A percentile compares a stretch with the other conserved stretches of the same genome.
Evolutionary conservation across 2,797 vertebrate genomes (phyloP).

Genomic region (Naso thynnoides): DNA sequence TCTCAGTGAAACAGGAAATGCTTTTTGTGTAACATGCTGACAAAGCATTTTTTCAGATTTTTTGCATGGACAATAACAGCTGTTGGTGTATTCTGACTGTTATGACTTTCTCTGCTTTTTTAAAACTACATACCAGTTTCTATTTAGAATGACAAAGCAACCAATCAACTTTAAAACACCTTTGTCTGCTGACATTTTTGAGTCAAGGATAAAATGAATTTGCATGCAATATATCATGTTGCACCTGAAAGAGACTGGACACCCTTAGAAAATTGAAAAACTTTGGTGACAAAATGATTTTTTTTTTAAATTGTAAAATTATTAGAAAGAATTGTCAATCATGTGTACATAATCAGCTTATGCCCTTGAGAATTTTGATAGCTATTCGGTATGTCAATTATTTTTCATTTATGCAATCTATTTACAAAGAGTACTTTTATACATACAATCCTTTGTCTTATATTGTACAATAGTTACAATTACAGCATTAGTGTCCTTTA

Average conservation of each 20-base stretch:
- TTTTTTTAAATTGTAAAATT: background rate
- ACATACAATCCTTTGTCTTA: slow-evolving; percentile 56
- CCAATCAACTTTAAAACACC: background rate
- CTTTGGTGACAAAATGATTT: background rate
- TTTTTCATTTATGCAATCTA: slow-evolving; percentile 50
- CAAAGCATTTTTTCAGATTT: slow-evolving; percentile 6
- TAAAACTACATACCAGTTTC: background rate
- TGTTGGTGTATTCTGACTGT: background rate
- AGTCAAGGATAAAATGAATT: slow-evolving; percentile 3
- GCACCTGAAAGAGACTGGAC: background rate
- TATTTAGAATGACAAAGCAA: slow-evolving; percentile 11
- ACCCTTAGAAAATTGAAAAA: too few relatives aligned
- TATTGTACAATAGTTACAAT: slow-evolving; percentile 76
- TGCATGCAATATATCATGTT: slow-evolving; percentile 4
- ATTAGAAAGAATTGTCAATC: background rate
- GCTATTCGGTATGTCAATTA: slow-evolving; percentile 34
- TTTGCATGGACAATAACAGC: slow-evolving; percentile 6
- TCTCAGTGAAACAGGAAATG: slow-evolving; percentile 68
- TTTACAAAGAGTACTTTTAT: slow-evolving; percentile 66
- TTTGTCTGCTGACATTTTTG: background rate
- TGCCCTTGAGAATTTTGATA: slow-evolving; percentile 31
- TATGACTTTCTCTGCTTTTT: background rate
- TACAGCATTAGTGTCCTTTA: slow-evolving; percentile 36
- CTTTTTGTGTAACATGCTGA: slow-evolving; percentile 23
- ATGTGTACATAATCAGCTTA: slow-evolving; percentile 17